Evolutionary conservation across 2,797 vertebrate genomes (phyloP), one percentile per base, ranked within the genome.

Genomic region (Phoebastria nigripes): DNA sequence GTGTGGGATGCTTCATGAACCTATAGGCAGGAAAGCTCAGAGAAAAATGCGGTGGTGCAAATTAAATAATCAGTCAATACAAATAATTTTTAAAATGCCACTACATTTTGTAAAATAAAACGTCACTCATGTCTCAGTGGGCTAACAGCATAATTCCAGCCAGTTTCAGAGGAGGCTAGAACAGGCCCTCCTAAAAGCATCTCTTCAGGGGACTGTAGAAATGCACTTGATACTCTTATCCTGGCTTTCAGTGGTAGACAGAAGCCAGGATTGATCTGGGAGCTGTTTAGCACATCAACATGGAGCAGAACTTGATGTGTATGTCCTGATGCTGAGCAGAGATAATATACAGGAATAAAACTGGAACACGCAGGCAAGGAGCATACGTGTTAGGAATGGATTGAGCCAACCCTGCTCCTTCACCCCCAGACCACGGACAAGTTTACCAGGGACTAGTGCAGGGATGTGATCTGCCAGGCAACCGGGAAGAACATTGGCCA

Each of bases 391-490:
- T n/a, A 11, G 35, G 67, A 69, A 63, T 1, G 6, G 49, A 46
- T 9, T 33, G 14, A 91, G n/a, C 31, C 71, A 84, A 7, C 39
- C 29, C 42, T 31, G 25, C 46, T 72, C 58, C 55, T 46, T 49
- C 58, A 31, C 20, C 39, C 42, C 20, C 55, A 11, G 15, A 46
- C 17, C 33, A 20, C 8, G 0, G 55, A 37, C 15, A 35, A 41
- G 41, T 81, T 96, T 98, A 99, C 99, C 99, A 93, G 99, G 98
- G 78, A 99, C 94, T 4, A 99, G 97, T 1, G 97, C 96, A 26
- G 99, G 98, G 93, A 99, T 97, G 82, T 99, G 99, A 70, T 98
- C 98, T 2, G 98, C 98, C 95, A 99, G 98, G 70, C 98, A 98
- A 87, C 99, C 99, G 0, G 99, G 99, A 16, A 99, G 98, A 39